Evolutionary conservation across 1,140 invertebrate genomes (phyloP).

Genomic region (Stratiolaelaps scimitus): DNA sequence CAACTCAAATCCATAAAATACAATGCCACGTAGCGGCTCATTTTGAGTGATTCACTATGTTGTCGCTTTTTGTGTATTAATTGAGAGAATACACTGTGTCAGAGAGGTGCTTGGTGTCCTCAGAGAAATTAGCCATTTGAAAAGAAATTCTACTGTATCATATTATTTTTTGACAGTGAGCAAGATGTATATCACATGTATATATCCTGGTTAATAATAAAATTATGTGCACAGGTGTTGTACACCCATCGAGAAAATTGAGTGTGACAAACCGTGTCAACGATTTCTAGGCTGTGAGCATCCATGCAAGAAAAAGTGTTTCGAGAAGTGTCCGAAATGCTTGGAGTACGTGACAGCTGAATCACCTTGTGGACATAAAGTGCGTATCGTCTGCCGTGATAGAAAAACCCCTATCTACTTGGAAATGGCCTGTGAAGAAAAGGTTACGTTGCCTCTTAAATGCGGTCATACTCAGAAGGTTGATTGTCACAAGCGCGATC

Average conservation of each 20-base stretch:
- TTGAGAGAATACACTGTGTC: too few relatives aligned
- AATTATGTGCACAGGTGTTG: background rate
- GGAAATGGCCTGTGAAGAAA: background rate
- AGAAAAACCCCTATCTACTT: background rate
- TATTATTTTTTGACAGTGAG: background rate
- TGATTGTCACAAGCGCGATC: background rate
- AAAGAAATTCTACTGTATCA: background rate
- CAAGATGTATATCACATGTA: background rate
- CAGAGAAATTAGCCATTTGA: too few relatives aligned
- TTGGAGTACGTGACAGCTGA: slow-evolving; percentile 15
- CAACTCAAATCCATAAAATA: too few relatives aligned
- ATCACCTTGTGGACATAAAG: slow-evolving; percentile 33
- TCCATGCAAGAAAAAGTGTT: slow-evolving; percentile 32
- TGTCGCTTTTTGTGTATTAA: too few relatives aligned
- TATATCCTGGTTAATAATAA: background rate
- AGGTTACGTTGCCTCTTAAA: background rate
- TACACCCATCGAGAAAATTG: background rate
- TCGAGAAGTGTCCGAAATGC: slow-evolving; percentile 30
- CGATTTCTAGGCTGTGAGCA: slow-evolving; percentile 33
- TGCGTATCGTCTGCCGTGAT: slow-evolving; percentile 30
- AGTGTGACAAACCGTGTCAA: slow-evolving; percentile 16
- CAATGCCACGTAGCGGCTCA: too few relatives aligned
- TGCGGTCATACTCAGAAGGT: background rate
- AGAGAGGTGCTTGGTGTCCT: too few relatives aligned
- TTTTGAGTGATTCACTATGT: too few relatives aligned